A percentile compares a stretch with the other conserved stretches of the same genome.
Conservation (phyloP, 2,888 invertebrate genomes). For the Anaspis maculata region DNA sequence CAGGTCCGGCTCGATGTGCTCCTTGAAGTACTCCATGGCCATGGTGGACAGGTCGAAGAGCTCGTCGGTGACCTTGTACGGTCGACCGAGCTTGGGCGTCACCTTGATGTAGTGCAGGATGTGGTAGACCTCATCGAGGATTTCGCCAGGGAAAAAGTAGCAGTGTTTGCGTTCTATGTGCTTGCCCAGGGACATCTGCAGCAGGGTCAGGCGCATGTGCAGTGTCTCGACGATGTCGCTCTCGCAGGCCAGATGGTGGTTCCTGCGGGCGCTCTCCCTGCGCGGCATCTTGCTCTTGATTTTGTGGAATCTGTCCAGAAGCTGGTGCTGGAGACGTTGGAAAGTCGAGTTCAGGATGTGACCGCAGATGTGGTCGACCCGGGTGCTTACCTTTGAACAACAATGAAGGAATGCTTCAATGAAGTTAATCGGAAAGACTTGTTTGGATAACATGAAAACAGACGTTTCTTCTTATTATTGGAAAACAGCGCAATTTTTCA, state of each 20-base stretch:
- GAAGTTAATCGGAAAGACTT: too few species aligned
- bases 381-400: slow-evolving; percentile 69
- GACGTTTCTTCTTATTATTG: too few species aligned
- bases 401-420: too few species aligned
- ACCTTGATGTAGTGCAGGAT: slow-evolving; percentile 77
- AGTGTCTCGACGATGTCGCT: slow-evolving; percentile 89
- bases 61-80: slow-evolving; percentile 90
- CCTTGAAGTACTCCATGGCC: slow-evolving; percentile 98
- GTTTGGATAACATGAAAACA: too few species aligned
- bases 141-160: slow-evolving; percentile 92
- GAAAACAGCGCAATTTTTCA: too few species aligned
- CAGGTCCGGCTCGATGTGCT: slow-evolving; percentile 81
- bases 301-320: slow-evolving; percentile 74
- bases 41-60: slow-evolving; percentile 90
- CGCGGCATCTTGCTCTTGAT: slow-evolving; percentile 90
- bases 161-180: slow-evolving; percentile 89
- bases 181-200: slow-evolving; percentile 92
- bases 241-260: slow-evolving; percentile 84
- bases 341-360: slow-evolving; percentile 77
- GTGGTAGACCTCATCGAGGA: slow-evolving; percentile 83
- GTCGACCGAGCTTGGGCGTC: slow-evolving; percentile 73
- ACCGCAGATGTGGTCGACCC: slow-evolving; percentile 73
- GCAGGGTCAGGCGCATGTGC: slow-evolving; percentile 81
- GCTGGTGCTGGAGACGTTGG: slow-evolving; percentile 74
- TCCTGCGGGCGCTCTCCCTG: slow-evolving; percentile 81